phyloP scores from a whole-genome alignment of 2,113 vertebrate species.

The Genyomyrus donnyi region DNA sequence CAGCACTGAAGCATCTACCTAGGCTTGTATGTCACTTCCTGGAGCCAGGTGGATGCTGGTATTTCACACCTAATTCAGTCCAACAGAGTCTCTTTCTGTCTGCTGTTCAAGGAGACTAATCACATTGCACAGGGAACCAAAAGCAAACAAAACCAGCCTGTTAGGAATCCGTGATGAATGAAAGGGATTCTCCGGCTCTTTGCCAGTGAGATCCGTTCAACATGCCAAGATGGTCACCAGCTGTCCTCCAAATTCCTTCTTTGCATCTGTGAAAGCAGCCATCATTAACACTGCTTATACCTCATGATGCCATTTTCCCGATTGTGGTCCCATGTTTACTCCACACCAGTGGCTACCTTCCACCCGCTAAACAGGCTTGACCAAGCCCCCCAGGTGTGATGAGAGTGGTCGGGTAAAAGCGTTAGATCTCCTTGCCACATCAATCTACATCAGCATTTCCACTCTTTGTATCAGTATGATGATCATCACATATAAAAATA shows the following conservation, averaged over 20 bases:
- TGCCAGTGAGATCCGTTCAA: not conserved
- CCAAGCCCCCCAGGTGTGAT: not conserved
- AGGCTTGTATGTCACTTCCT: not conserved
- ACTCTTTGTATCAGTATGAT: not conserved
- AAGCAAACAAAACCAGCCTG: not conserved
- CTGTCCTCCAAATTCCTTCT: not conserved
- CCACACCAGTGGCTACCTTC: not conserved
- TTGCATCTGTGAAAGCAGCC: not conserved
- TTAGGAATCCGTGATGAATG: not conserved
- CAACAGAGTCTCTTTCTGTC: not conserved
- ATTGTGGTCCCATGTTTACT: not conserved
- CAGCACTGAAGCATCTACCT: not conserved
- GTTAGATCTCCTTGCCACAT: not conserved
- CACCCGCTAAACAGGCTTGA: not conserved
- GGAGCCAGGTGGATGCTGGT: not conserved
- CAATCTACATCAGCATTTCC: not conserved
- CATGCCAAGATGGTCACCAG: constrained; percentile 10
- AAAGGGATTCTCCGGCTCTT: not conserved
- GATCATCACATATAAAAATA: not conserved
- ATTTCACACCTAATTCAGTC: not conserved
- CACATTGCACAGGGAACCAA: not conserved
- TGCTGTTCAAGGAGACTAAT: not conserved
- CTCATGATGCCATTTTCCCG: not conserved
- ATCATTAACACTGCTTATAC: not conserved
- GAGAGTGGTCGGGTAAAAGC: not conserved